Evolutionary conservation across 2,797 vertebrate species (phyloP), one percentile per base, ranked within the genome.

Genomic region (Manis crassicaudata): DNA sequence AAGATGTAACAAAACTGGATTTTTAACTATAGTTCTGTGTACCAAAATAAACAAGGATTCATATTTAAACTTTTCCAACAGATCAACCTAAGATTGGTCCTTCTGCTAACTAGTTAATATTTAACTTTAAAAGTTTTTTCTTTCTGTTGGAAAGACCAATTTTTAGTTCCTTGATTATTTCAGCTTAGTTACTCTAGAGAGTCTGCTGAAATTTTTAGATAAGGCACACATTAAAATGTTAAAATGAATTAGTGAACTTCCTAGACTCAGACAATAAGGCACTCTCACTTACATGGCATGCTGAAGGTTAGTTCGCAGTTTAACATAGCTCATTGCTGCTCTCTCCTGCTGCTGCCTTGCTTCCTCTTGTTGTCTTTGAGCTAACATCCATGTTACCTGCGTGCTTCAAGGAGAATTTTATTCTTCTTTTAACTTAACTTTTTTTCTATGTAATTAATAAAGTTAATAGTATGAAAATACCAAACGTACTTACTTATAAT

Each of bases 321-420:
- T 99, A 98, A 99, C 99, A 95, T 99, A 99, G 98, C 99, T 99
- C 99, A 99, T 99, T 98, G 99, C 99, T 93, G 99, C 99, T 99
- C 99, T 99, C 98, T 99, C 99, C 98, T 99, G 99, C 90, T 99
- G 99, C 96, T 99, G 99, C 97, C 99, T 99, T 89, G 99, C 99
- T 98, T 99, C 99, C 98, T 99, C 99, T 97, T 99, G 99, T 98
- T 99, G 99, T 98, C 99, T 99, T 98, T 99, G 99, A 97, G 99
- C 99, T 98, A 99, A 98, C 99, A 99, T 99, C 99, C 99, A 99
- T 98, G 99, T 99, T 99, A 99, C 99, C 99, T 99, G 99, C 98
- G 99, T 99, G 98, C 99, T 99, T 98, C 96, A 98, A 98, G 98
- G 97, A 98, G 97, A 98, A 98, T 98, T 98, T 98, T 98, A 98